Percentiles rank a stretch among this genome's conserved stretches.
These are phyloP conservation scores for Mamestra configurata DNA, from an alignment of 1,140 invertebrate species.

Conservation along the genomic window DNA sequence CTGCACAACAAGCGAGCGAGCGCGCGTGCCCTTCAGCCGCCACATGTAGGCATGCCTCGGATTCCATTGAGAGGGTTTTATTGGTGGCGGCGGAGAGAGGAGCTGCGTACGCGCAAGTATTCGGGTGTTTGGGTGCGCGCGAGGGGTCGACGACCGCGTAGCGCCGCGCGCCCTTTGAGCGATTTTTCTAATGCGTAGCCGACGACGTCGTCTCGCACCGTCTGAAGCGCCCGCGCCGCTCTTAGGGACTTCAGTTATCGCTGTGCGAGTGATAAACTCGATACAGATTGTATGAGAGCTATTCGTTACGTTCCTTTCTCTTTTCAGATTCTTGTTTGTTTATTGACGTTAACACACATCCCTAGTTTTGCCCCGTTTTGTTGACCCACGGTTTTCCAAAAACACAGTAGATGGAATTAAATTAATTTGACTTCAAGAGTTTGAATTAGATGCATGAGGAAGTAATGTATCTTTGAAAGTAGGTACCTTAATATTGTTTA, in stretches of 20 bases:
- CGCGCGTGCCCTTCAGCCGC: slow-evolving; percentile 54
- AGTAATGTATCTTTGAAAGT: too few species aligned
- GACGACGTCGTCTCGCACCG: slow-evolving; percentile 40
- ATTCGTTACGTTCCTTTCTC: background rate
- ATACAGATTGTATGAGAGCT: slow-evolving; percentile 8
- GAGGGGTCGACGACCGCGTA: slow-evolving; percentile 73
- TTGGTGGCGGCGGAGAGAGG: slow-evolving; percentile 61
- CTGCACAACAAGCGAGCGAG: slow-evolving; percentile 46
- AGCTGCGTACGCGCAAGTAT: slow-evolving; percentile 78
- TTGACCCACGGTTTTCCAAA: too few species aligned
- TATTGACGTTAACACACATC: background rate
- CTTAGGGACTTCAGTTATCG: slow-evolving; percentile 24
- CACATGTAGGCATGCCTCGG: slow-evolving; percentile 63
- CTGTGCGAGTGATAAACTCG: background rate
- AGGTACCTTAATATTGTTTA: too few species aligned
- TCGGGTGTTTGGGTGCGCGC: slow-evolving; percentile 72
- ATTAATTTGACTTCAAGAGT: too few species aligned
- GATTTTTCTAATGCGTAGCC: slow-evolving; percentile 72
- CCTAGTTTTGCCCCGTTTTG: too few species aligned
- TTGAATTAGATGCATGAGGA: too few species aligned
- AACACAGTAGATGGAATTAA: too few species aligned
- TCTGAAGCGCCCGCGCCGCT: slow-evolving; percentile 5
- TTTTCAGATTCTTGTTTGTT: background rate
- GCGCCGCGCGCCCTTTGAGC: slow-evolving; percentile 74
- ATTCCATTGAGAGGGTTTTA: slow-evolving; percentile 68